These are phyloP conservation scores for Spilosoma lubricipeda DNA, from an alignment of 2,888 invertebrate genomes.

Conservation along the genomic window DNA sequence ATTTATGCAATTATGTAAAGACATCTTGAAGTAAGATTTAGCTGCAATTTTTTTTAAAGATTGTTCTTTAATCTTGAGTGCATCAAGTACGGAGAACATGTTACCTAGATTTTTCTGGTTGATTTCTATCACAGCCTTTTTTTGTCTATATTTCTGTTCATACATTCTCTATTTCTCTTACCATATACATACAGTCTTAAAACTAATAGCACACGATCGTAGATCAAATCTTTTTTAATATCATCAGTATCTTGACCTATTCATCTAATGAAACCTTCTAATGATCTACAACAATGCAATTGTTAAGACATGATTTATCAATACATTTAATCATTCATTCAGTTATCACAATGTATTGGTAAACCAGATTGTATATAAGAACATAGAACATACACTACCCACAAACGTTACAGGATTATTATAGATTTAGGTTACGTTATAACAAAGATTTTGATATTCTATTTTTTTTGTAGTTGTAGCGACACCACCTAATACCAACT, in stretches of 20 bases:
- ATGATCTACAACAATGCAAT: conserved; percentile 66
- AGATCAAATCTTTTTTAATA: conserved; percentile 20
- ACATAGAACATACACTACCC: conserved; percentile 63
- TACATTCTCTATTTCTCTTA: background rate
- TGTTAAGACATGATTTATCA: conserved; percentile 73
- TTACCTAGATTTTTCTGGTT: background rate
- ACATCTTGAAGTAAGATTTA: no score
- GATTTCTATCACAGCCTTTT: background rate
- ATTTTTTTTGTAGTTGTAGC: background rate
- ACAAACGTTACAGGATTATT: conserved; percentile 42
- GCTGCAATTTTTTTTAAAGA: no score
- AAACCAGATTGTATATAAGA: conserved; percentile 57
- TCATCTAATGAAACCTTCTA: conserved; percentile 54
- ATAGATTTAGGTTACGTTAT: conserved; percentile 30
- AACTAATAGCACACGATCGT: background rate
- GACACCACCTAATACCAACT: background rate
- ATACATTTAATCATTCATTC: conserved; percentile 72
- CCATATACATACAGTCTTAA: background rate
- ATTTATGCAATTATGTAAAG: background rate
- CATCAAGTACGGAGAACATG: background rate
- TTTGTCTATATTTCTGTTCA: background rate
- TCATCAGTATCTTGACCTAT: conserved; percentile 36
- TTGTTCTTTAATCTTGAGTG: background rate
- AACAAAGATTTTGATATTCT: background rate
- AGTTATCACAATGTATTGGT: conserved; percentile 60